Evolutionary conservation across 2,113 vertebrate genomes (phyloP).

Genomic region (Platycercus adscitus): DNA sequence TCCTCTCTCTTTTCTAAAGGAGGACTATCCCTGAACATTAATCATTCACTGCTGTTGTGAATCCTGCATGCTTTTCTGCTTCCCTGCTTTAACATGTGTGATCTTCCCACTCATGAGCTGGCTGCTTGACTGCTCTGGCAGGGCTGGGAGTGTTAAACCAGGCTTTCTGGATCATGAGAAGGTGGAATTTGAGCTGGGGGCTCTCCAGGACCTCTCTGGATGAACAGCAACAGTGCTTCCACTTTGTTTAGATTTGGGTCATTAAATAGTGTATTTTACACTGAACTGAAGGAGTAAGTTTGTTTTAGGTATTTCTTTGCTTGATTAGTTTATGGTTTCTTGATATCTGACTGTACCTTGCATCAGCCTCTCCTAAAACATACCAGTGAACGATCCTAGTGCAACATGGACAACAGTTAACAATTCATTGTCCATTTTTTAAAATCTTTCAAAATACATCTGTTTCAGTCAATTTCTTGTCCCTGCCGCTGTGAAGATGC

Average conservation of each 20-base stretch:
- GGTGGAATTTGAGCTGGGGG: constrained; percentile 19
- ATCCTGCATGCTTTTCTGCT: constrained; percentile 38
- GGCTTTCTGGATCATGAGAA: neutral
- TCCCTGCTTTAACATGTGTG: neutral
- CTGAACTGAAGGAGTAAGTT: neutral
- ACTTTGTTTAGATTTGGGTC: constrained; percentile 2
- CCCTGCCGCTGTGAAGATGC: neutral
- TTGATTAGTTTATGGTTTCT: neutral
- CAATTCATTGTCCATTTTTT: neutral
- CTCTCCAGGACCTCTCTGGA: neutral
- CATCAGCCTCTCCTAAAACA: neutral
- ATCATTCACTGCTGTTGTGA: neutral
- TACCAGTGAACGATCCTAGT: neutral
- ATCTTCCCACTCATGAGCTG: neutral
- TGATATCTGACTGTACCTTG: neutral
- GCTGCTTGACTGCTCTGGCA: neutral
- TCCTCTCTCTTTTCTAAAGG: constrained; percentile 65
- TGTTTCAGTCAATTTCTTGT: neutral
- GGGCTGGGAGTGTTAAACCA: neutral
- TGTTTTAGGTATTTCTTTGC: neutral
- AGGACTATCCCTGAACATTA: constrained; percentile 48
- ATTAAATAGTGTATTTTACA: neutral
- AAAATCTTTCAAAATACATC: neutral
- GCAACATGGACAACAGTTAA: neutral
- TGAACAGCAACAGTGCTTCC: neutral